Evolutionary conservation across 2,888 invertebrate genomes (phyloP), one percentile per base, ranked within the genome.

Genomic region (Troides helena): DNA sequence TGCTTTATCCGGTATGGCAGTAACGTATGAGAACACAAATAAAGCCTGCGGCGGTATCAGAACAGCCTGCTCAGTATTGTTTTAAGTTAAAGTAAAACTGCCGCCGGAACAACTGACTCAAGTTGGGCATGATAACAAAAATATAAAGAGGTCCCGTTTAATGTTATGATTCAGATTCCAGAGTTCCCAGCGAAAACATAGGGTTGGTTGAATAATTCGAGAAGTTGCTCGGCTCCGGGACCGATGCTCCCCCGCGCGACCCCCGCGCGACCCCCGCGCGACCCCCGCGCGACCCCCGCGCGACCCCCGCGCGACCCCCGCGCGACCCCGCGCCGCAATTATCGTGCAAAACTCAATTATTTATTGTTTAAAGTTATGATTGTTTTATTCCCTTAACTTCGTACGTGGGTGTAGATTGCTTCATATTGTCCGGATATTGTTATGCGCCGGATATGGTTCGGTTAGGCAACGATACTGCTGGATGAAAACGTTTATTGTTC

Each of bases 321-420:
- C n/a, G n/a, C n/a, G 14, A 1, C 0, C 3, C 0, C 17, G 6
- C 1, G n/a, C 56, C 62, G 56, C 67, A 67, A 62, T 67, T 62
- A 62, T 56, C 67, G 62, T 39, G 23, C n/a, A 18, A 21, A 67
- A 67, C 67, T 67, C 62, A 56, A 25, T 57, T 67, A 67, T 67
- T 62, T 67, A 67, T 67, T 62, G 67, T 62, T 62, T 57, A 62
- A 62, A 67, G 67, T 67, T 67, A 30, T 14, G 67, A 67, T 57
- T 67, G 62, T 62, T 62, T 56, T 67, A 62, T 67, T 43, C 30
- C 21, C 65, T n/a, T 46, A 14, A 12, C 46, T 30, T 46, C 10
- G 3, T n/a, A 46, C n/a, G 56, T n/a, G 21, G 56, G 56, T 10
- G n/a, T 0, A 3, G 21, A 10, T 12, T 12, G 46, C 46, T 4